These are phyloP conservation scores for Parotia lawesii DNA, from an alignment of 2,113 vertebrate genomes.

Conservation along the genomic window DNA sequence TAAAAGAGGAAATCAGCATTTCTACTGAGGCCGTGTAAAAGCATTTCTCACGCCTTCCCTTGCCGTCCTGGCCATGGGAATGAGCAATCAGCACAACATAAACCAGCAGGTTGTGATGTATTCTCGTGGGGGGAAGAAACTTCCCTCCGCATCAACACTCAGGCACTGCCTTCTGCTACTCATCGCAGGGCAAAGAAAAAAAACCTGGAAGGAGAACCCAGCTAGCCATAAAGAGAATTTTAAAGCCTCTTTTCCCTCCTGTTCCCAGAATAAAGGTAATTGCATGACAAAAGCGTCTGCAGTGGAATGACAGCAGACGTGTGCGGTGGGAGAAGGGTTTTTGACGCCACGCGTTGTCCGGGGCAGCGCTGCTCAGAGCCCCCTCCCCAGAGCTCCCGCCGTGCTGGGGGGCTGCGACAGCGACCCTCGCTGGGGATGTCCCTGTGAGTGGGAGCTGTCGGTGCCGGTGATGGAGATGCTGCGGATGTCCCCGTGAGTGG, in stretches of 20 bases:
- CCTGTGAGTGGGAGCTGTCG: slow-evolving; percentile 18
- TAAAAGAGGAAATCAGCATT: not conserved
- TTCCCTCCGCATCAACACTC: not conserved
- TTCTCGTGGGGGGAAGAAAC: not conserved
- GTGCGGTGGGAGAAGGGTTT: not conserved
- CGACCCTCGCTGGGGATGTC: not conserved
- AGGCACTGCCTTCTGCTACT: not conserved
- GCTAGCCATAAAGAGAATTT: not conserved
- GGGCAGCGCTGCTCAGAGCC: not conserved
- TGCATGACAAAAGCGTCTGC: not conserved
- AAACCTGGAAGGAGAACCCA: not conserved
- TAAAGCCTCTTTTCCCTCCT: not conserved
- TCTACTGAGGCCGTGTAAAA: not conserved
- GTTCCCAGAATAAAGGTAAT: not conserved
- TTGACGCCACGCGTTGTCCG: fast-evolving
- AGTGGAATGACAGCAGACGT: not conserved
- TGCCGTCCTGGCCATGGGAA: not conserved
- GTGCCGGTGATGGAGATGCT: not conserved
- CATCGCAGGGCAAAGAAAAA: not conserved
- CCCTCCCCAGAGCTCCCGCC: not conserved
- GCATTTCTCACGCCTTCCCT: not conserved
- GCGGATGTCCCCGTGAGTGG: not conserved
- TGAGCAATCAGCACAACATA: not conserved
- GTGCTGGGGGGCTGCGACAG: not conserved
- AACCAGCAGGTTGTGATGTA: not conserved